Evolutionary conservation across 2,113 vertebrate species (phyloP).

Genomic region (Trematomus loennbergii): DNA sequence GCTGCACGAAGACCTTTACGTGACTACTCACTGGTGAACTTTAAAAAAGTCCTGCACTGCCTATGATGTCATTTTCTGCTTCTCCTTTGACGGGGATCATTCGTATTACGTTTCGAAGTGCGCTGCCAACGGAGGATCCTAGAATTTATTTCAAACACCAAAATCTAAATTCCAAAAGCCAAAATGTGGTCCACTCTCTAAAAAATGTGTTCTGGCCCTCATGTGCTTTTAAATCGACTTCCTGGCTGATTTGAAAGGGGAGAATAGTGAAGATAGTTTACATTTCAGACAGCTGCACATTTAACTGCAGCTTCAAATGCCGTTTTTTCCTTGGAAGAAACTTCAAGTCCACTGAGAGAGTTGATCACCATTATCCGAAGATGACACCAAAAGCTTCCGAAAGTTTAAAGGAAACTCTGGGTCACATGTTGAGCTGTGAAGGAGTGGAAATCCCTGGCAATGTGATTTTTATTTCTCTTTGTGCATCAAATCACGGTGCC

Average conservation of each 20-base stretch:
- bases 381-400: slow-evolving; percentile 17
- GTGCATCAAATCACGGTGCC: slow-evolving; percentile 89
- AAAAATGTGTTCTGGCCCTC: slow-evolving; percentile 12
- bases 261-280: slow-evolving; percentile 21
- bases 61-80: slow-evolving; percentile 3
- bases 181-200: slow-evolving; percentile 39
- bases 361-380: slow-evolving; percentile 1
- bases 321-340: slow-evolving; percentile 30
- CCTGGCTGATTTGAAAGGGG: slow-evolving; percentile 23
- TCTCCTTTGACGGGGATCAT: neutral
- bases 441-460: slow-evolving; percentile 91
- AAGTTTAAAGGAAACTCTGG: slow-evolving; percentile 19
- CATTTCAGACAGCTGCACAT: slow-evolving; percentile 55
- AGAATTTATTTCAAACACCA: slow-evolving; percentile 8
- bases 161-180: slow-evolving; percentile 28
- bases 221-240: slow-evolving; percentile 24
- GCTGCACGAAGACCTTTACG: slow-evolving; percentile 62
- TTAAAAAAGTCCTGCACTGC: slow-evolving; percentile 16
- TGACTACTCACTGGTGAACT: slow-evolving; percentile 47
- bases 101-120: slow-evolving; percentile 3
- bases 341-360: slow-evolving; percentile 20
- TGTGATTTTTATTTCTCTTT: slow-evolving; percentile 88
- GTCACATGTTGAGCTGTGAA: slow-evolving; percentile 77
- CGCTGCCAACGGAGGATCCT: slow-evolving; percentile 20
- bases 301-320: slow-evolving; percentile 22